Evolutionary conservation across 2,797 vertebrate species (phyloP).

Genomic region (Sebastes goodei): DNA sequence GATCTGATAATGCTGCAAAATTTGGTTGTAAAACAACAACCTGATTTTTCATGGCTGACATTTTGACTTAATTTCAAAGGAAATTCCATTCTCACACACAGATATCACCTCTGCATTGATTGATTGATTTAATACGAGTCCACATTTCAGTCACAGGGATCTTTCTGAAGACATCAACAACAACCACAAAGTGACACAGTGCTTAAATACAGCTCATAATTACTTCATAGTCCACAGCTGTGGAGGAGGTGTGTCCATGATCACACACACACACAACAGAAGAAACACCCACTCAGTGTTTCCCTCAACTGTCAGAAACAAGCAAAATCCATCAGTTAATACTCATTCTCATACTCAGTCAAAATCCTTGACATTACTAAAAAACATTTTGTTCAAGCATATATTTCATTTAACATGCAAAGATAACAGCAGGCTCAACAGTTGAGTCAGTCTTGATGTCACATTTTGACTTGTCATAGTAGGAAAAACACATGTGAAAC

Average conservation of each 20-base stretch:
- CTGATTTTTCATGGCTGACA: not conserved
- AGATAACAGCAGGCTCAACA: not conserved
- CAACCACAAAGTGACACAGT: too few relatives aligned
- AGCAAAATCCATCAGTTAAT: not conserved
- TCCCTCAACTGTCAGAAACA: not conserved
- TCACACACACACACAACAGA: too few relatives aligned
- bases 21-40: not conserved
- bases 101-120: not conserved
- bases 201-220: too few relatives aligned
- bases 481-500: not conserved
- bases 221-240: not conserved
- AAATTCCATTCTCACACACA: rapidly evolving
- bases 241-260: not conserved
- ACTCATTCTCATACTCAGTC: not conserved
- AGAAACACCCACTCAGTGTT: not conserved
- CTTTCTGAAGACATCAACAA: too few relatives aligned
- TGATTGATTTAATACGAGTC: too few relatives aligned
- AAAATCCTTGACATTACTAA: not conserved
- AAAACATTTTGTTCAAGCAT: not conserved
- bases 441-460: not conserved
- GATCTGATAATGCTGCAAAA: not conserved
- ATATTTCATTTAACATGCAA: not conserved
- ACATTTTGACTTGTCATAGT: not conserved
- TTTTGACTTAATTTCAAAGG: too few relatives aligned
- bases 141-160: too few relatives aligned